Conservation (phyloP, 2,113 vertebrate genomes). For the Falco punctatus region DNA sequence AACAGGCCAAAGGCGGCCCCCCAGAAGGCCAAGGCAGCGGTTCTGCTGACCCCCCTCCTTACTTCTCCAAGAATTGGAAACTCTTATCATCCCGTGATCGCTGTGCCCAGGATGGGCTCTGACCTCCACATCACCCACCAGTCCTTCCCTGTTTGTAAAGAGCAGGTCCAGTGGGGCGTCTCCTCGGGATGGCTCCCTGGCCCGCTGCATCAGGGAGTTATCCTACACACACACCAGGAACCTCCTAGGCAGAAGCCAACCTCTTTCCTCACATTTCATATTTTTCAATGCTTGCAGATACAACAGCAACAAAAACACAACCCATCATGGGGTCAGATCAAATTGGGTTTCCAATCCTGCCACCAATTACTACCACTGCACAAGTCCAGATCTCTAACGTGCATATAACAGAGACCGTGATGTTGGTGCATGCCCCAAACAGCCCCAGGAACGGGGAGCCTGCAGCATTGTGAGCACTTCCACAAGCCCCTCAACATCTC, state of each 20-base stretch:
- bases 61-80: too few species aligned
- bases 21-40: too few species aligned
- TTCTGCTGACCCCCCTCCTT: too few species aligned
- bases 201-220: too few species aligned
- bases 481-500: background rate
- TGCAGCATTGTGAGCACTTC: fast-evolving
- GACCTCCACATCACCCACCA: too few species aligned
- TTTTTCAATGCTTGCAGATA: background rate
- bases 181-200: too few species aligned
- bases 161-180: too few species aligned
- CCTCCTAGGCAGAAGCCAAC: background rate
- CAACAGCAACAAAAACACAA: background rate
- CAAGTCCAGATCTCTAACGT: background rate
- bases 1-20: too few species aligned
- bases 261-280: background rate
- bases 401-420: background rate
- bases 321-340: background rate
- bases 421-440: background rate
- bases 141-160: too few species aligned
- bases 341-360: background rate
- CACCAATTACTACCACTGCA: background rate
- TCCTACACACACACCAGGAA: too few species aligned
- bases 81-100: too few species aligned
- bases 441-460: background rate
- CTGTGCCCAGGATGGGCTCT: too few species aligned